Evolutionary conservation across 2,113 vertebrate species (phyloP).

Genomic region (Copsychus sechellarum): DNA sequence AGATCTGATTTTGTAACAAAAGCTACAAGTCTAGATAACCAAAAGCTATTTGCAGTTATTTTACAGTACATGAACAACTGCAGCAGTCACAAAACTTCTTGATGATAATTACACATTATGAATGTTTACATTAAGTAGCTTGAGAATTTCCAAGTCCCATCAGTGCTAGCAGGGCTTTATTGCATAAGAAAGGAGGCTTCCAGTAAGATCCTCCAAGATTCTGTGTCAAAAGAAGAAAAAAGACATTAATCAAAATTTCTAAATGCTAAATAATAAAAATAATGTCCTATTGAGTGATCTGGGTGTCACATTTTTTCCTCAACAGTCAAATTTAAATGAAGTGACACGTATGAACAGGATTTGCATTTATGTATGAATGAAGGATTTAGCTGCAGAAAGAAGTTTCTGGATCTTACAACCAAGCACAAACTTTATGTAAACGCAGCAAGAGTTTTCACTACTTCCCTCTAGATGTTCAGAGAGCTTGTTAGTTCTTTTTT

Average conservation of each 20-base stretch:
- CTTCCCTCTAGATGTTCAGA: fast-evolving
- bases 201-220: background rate
- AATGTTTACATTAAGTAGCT: background rate
- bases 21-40: background rate
- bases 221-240: background rate
- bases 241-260: background rate
- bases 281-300: background rate
- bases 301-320: background rate
- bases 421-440: background rate
- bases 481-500: background rate
- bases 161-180: background rate
- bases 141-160: background rate
- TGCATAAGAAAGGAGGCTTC: background rate
- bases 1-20: background rate
- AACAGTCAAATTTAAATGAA: background rate
- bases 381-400: background rate
- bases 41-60: background rate
- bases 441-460: background rate
- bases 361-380: background rate
- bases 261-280: background rate
- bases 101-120: background rate
- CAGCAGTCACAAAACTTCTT: background rate
- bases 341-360: background rate
- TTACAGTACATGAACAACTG: background rate
- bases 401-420: background rate